A percentile compares a stretch with the other conserved stretches of the same genome.
Conservation (phyloP, 1,140 invertebrate species). For the Bilobella aurantiaca region DNA sequence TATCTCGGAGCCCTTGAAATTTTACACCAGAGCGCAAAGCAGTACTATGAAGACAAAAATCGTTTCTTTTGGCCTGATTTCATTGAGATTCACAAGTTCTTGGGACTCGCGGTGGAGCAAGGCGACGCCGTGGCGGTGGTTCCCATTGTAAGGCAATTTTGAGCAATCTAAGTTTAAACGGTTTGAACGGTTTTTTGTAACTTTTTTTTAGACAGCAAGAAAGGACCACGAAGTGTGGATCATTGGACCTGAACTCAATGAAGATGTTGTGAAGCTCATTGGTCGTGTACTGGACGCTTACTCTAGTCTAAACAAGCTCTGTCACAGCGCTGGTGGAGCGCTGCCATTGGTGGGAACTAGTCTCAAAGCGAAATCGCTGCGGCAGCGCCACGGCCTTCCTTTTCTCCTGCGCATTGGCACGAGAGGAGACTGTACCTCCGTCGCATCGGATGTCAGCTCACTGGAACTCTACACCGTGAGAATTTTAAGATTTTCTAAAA, state of each 20-base stretch:
- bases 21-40: constrained; percentile 38
- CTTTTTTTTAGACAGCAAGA: constrained; percentile 38
- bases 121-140: constrained; percentile 40
- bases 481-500: background rate
- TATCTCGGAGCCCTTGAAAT: constrained; percentile 42
- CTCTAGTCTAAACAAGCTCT: constrained; percentile 40
- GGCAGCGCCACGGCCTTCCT: constrained; percentile 31
- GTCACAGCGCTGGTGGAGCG: constrained; percentile 40
- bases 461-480: constrained; percentile 37
- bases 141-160: constrained; percentile 38
- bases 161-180: background rate
- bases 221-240: constrained; percentile 44
- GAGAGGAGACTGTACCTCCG: constrained; percentile 36
- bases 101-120: constrained; percentile 40
- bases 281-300: constrained; percentile 41
- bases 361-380: background rate
- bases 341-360: constrained; percentile 36
- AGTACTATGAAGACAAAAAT: constrained; percentile 33
- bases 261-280: constrained; percentile 40
- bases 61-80: constrained; percentile 41
- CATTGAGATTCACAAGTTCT: constrained; percentile 39
- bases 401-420: constrained; percentile 36
- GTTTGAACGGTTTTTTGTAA: constrained; percentile 4
- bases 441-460: constrained; percentile 37
- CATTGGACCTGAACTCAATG: constrained; percentile 37